Evolutionary conservation across 2,888 invertebrate genomes (phyloP).

Genomic region (Drosophila testacea): DNA sequence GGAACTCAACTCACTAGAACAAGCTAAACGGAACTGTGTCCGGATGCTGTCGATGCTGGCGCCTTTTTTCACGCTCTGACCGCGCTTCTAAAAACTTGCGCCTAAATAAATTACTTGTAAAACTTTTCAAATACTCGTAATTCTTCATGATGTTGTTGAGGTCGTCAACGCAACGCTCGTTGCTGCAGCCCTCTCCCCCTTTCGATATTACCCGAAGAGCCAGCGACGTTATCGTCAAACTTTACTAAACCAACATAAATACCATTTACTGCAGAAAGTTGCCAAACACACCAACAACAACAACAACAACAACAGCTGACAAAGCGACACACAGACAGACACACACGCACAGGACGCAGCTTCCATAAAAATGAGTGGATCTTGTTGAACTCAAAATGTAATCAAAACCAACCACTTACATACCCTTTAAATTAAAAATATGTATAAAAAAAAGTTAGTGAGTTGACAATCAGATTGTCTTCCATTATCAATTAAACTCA

Average conservation of each 20-base stretch:
- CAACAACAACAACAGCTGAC: slow-evolving; percentile 16
- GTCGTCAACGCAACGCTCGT: slow-evolving; percentile 70
- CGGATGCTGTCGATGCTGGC: slow-evolving; percentile 32
- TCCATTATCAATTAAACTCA: background rate
- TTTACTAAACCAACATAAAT: slow-evolving; percentile 80
- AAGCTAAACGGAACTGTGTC: slow-evolving; percentile 13
- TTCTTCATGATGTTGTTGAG: slow-evolving; percentile 80
- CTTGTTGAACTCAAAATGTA: slow-evolving; percentile 26
- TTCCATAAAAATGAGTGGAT: slow-evolving; percentile 67
- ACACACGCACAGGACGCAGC: slow-evolving; percentile 38
- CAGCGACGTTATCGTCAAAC: slow-evolving; percentile 70
- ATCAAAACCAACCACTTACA: slow-evolving; percentile 1
- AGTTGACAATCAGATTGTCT: too few species aligned
- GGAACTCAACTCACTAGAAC: background rate
- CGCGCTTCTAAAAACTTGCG: slow-evolving; percentile 73
- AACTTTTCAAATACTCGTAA: slow-evolving; percentile 81
- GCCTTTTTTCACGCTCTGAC: slow-evolving; percentile 58
- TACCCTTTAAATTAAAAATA: slow-evolving; percentile 20
- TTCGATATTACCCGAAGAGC: slow-evolving; percentile 48
- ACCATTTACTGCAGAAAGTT: slow-evolving; percentile 80
- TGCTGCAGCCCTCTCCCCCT: slow-evolving; percentile 26
- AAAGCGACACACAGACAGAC: slow-evolving; percentile 13
- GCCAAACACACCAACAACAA: slow-evolving; percentile 55
- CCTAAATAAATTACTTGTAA: slow-evolving; percentile 81
- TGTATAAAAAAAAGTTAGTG: too few species aligned